These are phyloP conservation scores for Anagrus nilaparvatae DNA, from an alignment of 1,140 invertebrate genomes.

Conservation along the genomic window DNA sequence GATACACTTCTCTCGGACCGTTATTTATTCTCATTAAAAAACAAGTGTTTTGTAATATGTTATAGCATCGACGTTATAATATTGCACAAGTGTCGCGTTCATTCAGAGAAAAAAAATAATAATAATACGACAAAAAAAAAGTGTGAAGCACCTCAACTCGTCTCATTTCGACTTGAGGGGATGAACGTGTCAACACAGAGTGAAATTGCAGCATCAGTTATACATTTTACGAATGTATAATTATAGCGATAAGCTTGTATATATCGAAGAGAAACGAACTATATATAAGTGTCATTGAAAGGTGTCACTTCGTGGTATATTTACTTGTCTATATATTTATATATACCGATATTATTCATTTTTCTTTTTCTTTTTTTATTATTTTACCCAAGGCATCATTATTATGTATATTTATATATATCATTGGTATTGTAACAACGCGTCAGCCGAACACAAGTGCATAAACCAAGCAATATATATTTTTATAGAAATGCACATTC, in stretches of 20 bases:
- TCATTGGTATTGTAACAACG: slow-evolving; percentile 30
- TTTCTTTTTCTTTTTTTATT: too few relatives aligned
- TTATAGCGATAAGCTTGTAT: neutral
- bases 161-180: slow-evolving; percentile 21
- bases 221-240: neutral
- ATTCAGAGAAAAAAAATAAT: too few relatives aligned
- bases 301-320: slow-evolving; percentile 45
- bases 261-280: slow-evolving; percentile 10
- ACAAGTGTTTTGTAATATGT: slow-evolving; percentile 40
- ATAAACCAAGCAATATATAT: slow-evolving; percentile 36
- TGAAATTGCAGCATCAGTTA: neutral
- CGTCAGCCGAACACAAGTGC: slow-evolving; percentile 35
- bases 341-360: too few relatives aligned
- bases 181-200: too few relatives aligned
- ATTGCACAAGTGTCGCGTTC: slow-evolving; percentile 34
- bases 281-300: slow-evolving; percentile 43
- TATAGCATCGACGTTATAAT: slow-evolving; percentile 37
- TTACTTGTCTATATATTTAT: too few relatives aligned
- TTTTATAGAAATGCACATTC: too few relatives aligned
- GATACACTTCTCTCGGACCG: neutral
- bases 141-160: too few relatives aligned
- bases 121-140: too few relatives aligned
- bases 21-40: slow-evolving; percentile 39
- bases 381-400: slow-evolving; percentile 45
- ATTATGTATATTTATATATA: slow-evolving; percentile 43